A percentile compares a stretch with the other conserved stretches of the same genome.
Conservation (phyloP, 2,797 vertebrate genomes). For the Clarias fuscus region DNA sequence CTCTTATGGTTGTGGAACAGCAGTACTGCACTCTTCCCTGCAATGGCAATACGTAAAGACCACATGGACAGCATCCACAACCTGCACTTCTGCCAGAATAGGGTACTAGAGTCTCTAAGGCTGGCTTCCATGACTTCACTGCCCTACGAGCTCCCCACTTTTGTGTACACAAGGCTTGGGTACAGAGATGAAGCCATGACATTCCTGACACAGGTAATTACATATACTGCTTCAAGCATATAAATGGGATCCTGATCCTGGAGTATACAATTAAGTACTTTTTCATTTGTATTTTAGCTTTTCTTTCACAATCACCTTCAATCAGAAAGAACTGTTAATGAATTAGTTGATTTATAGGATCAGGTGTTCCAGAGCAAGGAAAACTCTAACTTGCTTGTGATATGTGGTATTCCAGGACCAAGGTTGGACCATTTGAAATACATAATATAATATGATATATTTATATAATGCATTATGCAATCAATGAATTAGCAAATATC, state of each 20-base stretch:
- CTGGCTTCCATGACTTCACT: slow-evolving; percentile 72
- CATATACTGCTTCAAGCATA: neutral
- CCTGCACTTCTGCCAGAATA: slow-evolving; percentile 77
- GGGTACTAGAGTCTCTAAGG: slow-evolving; percentile 74
- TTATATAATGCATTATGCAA: neutral
- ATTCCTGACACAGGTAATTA: slow-evolving; percentile 77
- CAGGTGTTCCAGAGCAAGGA: neutral
- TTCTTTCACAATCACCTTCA: neutral
- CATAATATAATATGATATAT: neutral
- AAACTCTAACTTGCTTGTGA: neutral
- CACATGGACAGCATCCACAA: slow-evolving; percentile 70
- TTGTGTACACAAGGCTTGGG: slow-evolving; percentile 76
- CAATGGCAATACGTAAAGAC: slow-evolving; percentile 72
- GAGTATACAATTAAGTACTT: neutral
- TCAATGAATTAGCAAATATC: neutral
- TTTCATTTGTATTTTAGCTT: neutral
- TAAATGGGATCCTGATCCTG: neutral
- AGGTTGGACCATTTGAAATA: neutral
- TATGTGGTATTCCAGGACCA: neutral
- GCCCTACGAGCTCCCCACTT: slow-evolving; percentile 74
- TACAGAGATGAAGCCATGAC: slow-evolving; percentile 74
- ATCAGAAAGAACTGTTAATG: no score
- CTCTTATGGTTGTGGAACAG: slow-evolving; percentile 83
- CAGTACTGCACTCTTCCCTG: slow-evolving; percentile 79
- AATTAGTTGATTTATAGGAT: neutral